A percentile compares a stretch with the other conserved stretches of the same genome.
These are phyloP conservation scores for Desmodus rotundus DNA, from an alignment of 2,113 vertebrate species.

Conservation along the genomic window DNA sequence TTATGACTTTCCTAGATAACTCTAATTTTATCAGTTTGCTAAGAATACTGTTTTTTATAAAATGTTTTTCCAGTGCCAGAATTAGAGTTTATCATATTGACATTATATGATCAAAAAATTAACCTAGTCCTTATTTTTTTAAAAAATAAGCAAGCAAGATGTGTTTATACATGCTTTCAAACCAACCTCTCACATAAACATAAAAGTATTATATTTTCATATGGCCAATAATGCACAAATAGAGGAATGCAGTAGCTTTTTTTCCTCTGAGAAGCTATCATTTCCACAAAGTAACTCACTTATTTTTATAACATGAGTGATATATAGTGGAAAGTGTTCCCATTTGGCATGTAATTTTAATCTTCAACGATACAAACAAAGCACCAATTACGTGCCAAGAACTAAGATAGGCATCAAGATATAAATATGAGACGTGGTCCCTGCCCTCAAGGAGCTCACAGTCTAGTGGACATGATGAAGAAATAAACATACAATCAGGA, in stretches of 20 bases:
- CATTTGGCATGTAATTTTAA: not conserved
- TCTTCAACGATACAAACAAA: not conserved
- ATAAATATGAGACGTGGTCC: not conserved
- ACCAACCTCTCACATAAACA: conserved; percentile 28
- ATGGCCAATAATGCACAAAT: not conserved
- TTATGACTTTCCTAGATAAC: not conserved
- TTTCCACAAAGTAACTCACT: conserved; percentile 6
- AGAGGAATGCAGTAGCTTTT: not conserved
- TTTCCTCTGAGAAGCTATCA: not conserved
- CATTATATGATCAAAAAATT: conserved; percentile 17
- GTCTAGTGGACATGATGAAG: not conserved
- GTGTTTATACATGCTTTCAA: not conserved
- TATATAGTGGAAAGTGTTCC: not conserved
- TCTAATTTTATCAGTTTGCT: conserved; percentile 1
- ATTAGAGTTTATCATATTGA: not conserved
- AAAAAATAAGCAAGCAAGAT: not conserved
- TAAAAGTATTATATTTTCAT: conserved; percentile 20
- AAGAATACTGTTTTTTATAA: conserved; percentile 12
- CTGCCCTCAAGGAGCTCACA: conserved; percentile 67
- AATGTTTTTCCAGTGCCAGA: not conserved
- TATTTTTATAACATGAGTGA: conserved; percentile 22
- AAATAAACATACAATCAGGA: not conserved
- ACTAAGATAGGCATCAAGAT: not conserved
- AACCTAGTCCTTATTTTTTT: not conserved
- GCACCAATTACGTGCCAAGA: not conserved